Conservation (phyloP, 2,888 invertebrate species). For the Ceraclea dissimilis region DNA sequence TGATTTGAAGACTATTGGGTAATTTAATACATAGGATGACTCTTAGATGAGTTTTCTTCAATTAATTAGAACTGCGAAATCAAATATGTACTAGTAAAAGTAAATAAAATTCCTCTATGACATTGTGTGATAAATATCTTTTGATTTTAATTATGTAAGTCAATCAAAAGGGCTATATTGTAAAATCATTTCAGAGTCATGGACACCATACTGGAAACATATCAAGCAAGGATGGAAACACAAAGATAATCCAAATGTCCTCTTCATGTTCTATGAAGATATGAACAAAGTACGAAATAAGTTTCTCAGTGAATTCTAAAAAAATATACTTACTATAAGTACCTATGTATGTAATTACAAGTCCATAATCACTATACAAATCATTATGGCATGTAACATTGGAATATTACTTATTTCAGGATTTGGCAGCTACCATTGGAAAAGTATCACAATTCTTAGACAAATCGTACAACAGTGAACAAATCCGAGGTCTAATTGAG, state of each 20-base stretch:
- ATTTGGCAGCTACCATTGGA: constrained; percentile 50
- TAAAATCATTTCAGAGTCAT: constrained; percentile 50
- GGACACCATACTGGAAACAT: constrained; percentile 74
- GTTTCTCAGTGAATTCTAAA: too few species aligned
- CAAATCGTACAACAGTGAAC: constrained; percentile 48
- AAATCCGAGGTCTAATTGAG: constrained; percentile 54
- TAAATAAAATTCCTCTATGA: too few species aligned
- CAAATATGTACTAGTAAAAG: too few species aligned
- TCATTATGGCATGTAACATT: too few species aligned
- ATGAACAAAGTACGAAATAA: constrained; percentile 56
- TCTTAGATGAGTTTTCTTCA: neutral
- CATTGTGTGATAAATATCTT: too few species aligned
- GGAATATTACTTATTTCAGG: constrained; percentile 39
- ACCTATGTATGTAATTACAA: too few species aligned
- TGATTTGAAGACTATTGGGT: too few species aligned
- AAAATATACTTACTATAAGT: too few species aligned
- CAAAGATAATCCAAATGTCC: constrained; percentile 57
- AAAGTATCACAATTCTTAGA: constrained; percentile 56
- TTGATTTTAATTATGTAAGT: too few species aligned
- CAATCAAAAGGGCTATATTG: too few species aligned
- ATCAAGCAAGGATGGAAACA: constrained; percentile 67
- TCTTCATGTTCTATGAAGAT: constrained; percentile 77
- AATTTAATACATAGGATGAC: neutral
- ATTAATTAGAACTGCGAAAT: neutral
- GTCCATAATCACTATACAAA: too few species aligned